These are phyloP conservation scores for Manis crassicaudata DNA, from an alignment of 2,797 vertebrate species.

Conservation along the genomic window DNA sequence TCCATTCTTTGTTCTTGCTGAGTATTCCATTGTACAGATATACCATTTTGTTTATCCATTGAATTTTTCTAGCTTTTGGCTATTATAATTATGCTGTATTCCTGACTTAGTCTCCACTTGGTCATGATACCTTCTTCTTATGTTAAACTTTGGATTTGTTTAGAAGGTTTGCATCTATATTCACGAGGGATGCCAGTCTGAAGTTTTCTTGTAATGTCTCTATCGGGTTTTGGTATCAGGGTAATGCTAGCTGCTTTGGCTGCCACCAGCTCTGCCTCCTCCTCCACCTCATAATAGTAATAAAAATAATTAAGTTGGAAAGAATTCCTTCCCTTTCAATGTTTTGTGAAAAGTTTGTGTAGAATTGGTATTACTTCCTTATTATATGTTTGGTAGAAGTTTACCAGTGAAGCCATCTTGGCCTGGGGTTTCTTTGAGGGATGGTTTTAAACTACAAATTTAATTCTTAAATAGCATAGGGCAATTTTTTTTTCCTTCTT, in stretches of 20 bases:
- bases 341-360: conserved; percentile 30
- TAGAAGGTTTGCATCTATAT: conserved; percentile 30
- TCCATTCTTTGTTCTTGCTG: conserved; percentile 4
- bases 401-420: not conserved
- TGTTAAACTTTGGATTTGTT: not conserved
- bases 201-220: conserved; percentile 19
- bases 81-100: conserved; percentile 12
- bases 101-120: not conserved
- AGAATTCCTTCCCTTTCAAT: conserved; percentile 43
- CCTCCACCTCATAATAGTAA: not conserved
- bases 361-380: conserved; percentile 36
- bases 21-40: not conserved
- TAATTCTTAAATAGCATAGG: conserved; percentile 8
- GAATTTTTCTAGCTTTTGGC: not conserved
- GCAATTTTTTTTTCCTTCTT: not conserved
- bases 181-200: not conserved
- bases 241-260: not conserved
- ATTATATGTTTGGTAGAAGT: not conserved
- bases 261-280: not conserved
- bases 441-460: conserved; percentile 28
- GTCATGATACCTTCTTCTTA: not conserved
- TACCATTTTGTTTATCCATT: not conserved
- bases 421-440: not conserved
- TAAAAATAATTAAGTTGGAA: not conserved
- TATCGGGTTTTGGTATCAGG: conserved; percentile 41